Conservation (phyloP, 1,140 invertebrate species). For the Orchesella cincta region DNA sequence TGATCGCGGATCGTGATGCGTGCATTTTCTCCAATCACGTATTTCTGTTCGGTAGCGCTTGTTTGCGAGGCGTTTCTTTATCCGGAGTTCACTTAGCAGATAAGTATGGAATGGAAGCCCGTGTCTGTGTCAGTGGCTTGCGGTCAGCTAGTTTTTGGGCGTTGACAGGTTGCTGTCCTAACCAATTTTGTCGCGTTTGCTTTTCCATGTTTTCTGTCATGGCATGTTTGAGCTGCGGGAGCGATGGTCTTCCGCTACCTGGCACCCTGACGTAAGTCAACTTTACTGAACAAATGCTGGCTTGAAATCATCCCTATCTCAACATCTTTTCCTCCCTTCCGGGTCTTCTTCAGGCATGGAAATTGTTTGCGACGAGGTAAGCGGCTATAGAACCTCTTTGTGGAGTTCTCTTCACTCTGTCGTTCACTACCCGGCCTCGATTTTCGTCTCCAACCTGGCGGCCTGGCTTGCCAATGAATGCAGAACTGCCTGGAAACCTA, state of each 20-base stretch:
- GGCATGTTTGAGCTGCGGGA: constrained; percentile 80
- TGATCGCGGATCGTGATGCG: constrained; percentile 74
- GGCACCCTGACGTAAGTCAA: constrained; percentile 66
- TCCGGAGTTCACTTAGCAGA: neutral
- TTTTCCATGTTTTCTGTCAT: constrained; percentile 68
- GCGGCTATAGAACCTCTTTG: constrained; percentile 79
- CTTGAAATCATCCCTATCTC: neutral
- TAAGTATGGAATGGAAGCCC: constrained; percentile 68
- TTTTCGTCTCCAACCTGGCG: constrained; percentile 55
- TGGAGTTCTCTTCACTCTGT: constrained; percentile 68
- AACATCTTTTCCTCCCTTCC: constrained; percentile 35
- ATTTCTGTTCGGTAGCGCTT: constrained; percentile 87
- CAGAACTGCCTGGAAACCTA: constrained; percentile 73
- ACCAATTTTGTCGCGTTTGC: constrained; percentile 74
- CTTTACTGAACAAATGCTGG: constrained; percentile 14
- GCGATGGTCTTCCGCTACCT: constrained; percentile 80
- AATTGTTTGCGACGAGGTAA: constrained; percentile 74
- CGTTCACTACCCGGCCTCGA: constrained; percentile 53
- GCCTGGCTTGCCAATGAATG: constrained; percentile 56
- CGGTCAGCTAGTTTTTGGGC: constrained; percentile 70
- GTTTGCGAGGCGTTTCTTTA: constrained; percentile 61
- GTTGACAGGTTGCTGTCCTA: constrained; percentile 72
- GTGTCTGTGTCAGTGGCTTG: constrained; percentile 74
- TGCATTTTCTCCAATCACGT: constrained; percentile 73
- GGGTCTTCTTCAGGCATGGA: constrained; percentile 74